These are phyloP conservation scores for Acronicta aceris DNA, from an alignment of 2,888 invertebrate species.

Conservation along the genomic window DNA sequence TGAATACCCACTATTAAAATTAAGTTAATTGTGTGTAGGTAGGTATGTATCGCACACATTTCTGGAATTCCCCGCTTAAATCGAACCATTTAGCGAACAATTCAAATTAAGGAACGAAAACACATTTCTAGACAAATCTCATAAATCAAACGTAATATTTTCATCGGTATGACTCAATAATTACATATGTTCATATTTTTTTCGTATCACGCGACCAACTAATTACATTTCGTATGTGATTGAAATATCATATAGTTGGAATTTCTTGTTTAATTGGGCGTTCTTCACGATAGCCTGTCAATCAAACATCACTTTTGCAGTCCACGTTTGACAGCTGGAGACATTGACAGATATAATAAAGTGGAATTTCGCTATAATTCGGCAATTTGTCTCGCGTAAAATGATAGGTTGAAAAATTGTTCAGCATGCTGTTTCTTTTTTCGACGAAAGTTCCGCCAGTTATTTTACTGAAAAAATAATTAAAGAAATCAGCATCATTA, in stretches of 20 bases:
- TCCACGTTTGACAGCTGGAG: constrained; percentile 31
- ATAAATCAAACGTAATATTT: constrained; percentile 55
- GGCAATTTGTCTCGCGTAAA: constrained; percentile 48
- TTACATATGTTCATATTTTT: constrained; percentile 55
- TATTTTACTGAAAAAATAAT: constrained; percentile 8
- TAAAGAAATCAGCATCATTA: constrained; percentile 26
- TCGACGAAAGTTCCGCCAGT: constrained; percentile 34
- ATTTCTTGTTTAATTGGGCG: constrained; percentile 49
- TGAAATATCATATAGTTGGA: constrained; percentile 53
- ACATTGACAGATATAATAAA: constrained; percentile 47
- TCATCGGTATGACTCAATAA: constrained; percentile 49
- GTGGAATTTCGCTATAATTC: constrained; percentile 41
- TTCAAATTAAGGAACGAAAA: constrained; percentile 40
- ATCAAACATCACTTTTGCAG: constrained; percentile 43
- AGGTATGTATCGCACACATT: constrained; percentile 4
- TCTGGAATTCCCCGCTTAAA: constrained; percentile 17
- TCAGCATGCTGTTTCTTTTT: constrained; percentile 27
- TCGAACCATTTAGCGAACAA: constrained; percentile 17
- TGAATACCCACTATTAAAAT: too few relatives aligned
- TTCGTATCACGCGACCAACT: constrained; percentile 37
- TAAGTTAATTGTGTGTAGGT: too few relatives aligned
- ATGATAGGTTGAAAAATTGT: constrained; percentile 36
- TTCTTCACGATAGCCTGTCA: constrained; percentile 43
- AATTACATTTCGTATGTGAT: constrained; percentile 47
- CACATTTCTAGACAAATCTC: constrained; percentile 19